Base-by-base conservation (phyloP, 2,888 invertebrate genomes). In the Cynaeus angustus region DNA sequence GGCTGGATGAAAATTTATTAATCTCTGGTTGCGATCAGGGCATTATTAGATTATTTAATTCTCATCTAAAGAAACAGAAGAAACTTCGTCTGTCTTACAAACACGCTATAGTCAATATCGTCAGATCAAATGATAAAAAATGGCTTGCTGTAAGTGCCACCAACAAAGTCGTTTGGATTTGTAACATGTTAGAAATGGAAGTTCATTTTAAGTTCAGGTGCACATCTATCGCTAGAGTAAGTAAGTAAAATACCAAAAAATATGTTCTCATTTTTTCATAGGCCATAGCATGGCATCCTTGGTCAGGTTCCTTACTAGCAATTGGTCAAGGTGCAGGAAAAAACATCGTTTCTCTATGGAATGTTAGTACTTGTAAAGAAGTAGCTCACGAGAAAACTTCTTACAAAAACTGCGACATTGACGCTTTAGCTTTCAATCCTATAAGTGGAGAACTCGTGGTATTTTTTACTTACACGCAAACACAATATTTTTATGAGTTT, bases 221-320 rank as follows among this genome's bases (percentile, higher is more conserved):
- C 10, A 10, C 2, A 7, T 13, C 45, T 16, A 12, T 26, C 14
- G 58, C 45, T 12, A 43, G 58, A 12, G 58, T 58, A 4, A 43
- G 58, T 56, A n/a, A n/a, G 16, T n/a, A 33, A 33, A 8, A 3
- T 7, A 46, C n/a, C n/a, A n/a, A n/a, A n/a, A n/a, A n/a, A n/a
- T n/a, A n/a, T n/a, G n/a, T n/a, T n/a, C n/a, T n/a, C n/a, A n/a
- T n/a, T n/a, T 46, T 5, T 1, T 14, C 5, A n/a, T 3, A 48
- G 61, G 61, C 48, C 10, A 3, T 61, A 12, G 67, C 67, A n/a
- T 67, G 67, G 67, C 67, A 67, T 52, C 67, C 67, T 6, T 67
- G 67, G 61, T 28, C 21, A n/a, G 28, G 26, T 8, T 43, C 53
- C 16, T 12, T 61, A 2, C 37, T 67, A 13, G 61, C 53, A 10